Base-by-base conservation (phyloP, 2,888 invertebrate genomes). In the Athalia circularis region DNA sequence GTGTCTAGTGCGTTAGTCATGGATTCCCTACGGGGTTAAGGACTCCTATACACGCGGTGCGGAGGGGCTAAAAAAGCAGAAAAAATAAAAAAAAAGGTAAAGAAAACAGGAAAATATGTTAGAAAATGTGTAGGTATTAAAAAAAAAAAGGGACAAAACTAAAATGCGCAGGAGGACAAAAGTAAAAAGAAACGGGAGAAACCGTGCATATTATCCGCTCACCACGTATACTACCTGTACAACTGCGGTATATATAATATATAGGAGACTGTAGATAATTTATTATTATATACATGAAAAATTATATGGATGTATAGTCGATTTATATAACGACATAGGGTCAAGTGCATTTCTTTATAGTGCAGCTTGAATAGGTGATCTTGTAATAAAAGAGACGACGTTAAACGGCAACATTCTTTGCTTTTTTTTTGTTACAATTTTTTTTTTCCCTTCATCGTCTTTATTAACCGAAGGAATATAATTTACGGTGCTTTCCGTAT, bases 1-100 rank as follows among this genome's bases (percentile, higher is more conserved):
- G 77, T 59, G 70, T 62, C 59, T 72, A 61, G 78, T 77, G 77
- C 43, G 78, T 78, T 78, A 78, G 78, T 78, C 78, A 78, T 54
- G 78, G 70, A 74, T 72, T 64, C 74, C 78, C 78, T 62, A 62
- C 64, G 78, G 78, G 78, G 78, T 74, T 64, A 74, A 74, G 72
- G 78, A 70, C 78, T 78, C 54, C 64, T 50, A 78, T 72, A 57
- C 52, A 65, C 72, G 52, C 64, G 15, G 62, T 11, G 50, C 67
- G 6, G 70, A 74, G 78, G 78, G 78, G 78, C 43, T 75, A 13
- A 52, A 54, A 47, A 78, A 59, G 8, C 29, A 70, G 52, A 50
- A 11, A 8, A n/a, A n/a, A n/a, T n/a, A 11, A 11, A 54, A 5
- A 9, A 5, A 7, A 54, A 7, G 7, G 9, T 5, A 8, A 11